These are phyloP conservation scores for Maniola hyperantus DNA, from an alignment of 2,888 invertebrate genomes.

Conservation along the genomic window DNA sequence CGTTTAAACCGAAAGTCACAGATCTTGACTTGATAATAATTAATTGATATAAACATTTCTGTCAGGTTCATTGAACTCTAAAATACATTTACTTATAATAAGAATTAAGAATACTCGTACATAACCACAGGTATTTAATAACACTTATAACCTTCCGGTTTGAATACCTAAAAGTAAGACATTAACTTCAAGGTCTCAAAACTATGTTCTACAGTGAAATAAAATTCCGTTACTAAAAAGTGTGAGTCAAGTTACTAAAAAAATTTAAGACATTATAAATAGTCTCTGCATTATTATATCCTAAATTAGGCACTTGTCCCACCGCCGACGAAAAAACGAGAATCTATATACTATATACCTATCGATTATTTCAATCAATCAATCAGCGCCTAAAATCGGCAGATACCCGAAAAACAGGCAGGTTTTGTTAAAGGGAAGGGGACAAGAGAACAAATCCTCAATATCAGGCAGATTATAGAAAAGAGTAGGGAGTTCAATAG, in stretches of 20 bases:
- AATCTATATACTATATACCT: too few relatives aligned
- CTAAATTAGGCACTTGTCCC: too few relatives aligned
- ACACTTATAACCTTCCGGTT: slow-evolving; percentile 2
- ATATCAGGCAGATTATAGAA: too few relatives aligned
- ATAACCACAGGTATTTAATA: slow-evolving; percentile 21
- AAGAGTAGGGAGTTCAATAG: too few relatives aligned
- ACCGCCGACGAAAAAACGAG: too few relatives aligned
- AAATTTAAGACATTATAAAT: not conserved
- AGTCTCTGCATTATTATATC: too few relatives aligned
- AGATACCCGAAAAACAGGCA: too few relatives aligned
- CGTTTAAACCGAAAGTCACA: not conserved
- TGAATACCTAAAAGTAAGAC: slow-evolving; percentile 3
- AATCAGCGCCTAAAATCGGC: too few relatives aligned
- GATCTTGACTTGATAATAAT: not conserved
- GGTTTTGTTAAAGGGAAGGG: too few relatives aligned
- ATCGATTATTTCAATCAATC: too few relatives aligned
- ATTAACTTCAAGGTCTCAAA: slow-evolving; percentile 1
- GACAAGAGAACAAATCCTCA: too few relatives aligned
- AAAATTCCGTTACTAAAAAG: not conserved
- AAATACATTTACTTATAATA: slow-evolving; percentile 4
- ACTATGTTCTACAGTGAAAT: not conserved
- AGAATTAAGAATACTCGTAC: slow-evolving; percentile 1
- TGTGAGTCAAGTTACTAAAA: not conserved
- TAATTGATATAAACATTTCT: not conserved
- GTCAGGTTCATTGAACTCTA: slow-evolving; percentile 10